A percentile compares a stretch with the other conserved stretches of the same genome.
phyloP scores from a whole-genome alignment of 2,797 vertebrate genomes.

The Artibeus lituratus region DNA sequence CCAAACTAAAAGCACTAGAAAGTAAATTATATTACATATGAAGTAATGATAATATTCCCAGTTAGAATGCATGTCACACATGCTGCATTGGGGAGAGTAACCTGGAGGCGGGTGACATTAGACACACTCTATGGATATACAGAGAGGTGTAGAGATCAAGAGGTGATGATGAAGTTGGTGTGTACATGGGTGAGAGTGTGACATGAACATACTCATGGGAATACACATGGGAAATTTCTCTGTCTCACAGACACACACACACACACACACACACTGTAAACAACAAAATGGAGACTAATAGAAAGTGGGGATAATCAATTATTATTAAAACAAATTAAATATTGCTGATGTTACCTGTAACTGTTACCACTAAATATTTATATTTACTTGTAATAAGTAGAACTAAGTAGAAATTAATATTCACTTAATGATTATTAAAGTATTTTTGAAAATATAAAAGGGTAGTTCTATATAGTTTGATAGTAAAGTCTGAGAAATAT shows the following conservation, averaged over 20 bases:
- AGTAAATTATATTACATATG: neutral
- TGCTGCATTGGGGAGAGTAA: neutral
- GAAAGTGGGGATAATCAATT: neutral
- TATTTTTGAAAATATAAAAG: neutral
- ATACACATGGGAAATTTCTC: neutral
- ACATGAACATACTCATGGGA: neutral
- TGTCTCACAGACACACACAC: neutral
- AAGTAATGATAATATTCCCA: neutral
- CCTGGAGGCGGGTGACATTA: neutral
- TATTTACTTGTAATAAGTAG: neutral
- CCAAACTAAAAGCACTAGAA: neutral
- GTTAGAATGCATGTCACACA: neutral
- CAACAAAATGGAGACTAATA: neutral
- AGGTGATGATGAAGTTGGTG: neutral
- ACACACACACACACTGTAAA: neutral
- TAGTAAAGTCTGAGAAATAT: neutral
- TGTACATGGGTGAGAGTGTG: neutral
- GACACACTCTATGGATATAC: neutral
- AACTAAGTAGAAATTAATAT: neutral
- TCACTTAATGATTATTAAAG: neutral
- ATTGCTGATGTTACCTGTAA: neutral
- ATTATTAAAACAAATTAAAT: neutral
- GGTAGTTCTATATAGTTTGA: neutral
- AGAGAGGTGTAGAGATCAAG: neutral
- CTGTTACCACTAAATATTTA: neutral